Conservation (phyloP, 2,888 invertebrate genomes). For the Stratiomys singularior region DNA sequence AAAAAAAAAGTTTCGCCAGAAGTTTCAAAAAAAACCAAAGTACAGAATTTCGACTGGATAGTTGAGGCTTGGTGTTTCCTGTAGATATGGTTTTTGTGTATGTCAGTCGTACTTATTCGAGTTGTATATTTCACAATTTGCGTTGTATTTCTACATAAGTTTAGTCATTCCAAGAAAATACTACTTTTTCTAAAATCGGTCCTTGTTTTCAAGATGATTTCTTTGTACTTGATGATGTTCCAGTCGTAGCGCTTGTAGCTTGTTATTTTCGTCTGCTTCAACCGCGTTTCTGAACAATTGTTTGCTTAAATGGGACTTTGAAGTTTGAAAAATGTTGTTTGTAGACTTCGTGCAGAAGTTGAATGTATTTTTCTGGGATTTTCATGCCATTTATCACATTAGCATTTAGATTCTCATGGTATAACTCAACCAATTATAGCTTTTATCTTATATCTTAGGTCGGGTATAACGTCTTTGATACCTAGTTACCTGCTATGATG, state of each 20-base stretch:
- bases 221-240: not conserved
- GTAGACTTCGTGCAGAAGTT: not conserved
- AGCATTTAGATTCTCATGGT: too few species aligned
- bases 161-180: slow-evolving; percentile 1
- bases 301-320: slow-evolving; percentile 1
- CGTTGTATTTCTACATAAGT: not conserved
- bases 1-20: not conserved
- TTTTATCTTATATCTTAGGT: too few species aligned
- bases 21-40: not conserved
- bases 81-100: slow-evolving; percentile 5
- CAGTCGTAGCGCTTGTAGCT: not conserved
- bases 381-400: too few species aligned
- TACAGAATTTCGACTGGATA: slow-evolving; percentile 9
- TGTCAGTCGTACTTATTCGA: not conserved
- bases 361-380: not conserved
- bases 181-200: not conserved
- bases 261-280: not conserved
- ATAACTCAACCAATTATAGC: too few species aligned
- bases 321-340: not conserved
- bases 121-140: not conserved
- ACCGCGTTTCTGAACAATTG: slow-evolving; percentile 10
- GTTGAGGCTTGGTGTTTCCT: not conserved
- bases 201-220: not conserved
- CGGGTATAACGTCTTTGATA: not conserved
- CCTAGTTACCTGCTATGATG: not conserved